Evolutionary conservation across 2,888 invertebrate species (phyloP).

Genomic region (Lasioglossum vierecki): DNA sequence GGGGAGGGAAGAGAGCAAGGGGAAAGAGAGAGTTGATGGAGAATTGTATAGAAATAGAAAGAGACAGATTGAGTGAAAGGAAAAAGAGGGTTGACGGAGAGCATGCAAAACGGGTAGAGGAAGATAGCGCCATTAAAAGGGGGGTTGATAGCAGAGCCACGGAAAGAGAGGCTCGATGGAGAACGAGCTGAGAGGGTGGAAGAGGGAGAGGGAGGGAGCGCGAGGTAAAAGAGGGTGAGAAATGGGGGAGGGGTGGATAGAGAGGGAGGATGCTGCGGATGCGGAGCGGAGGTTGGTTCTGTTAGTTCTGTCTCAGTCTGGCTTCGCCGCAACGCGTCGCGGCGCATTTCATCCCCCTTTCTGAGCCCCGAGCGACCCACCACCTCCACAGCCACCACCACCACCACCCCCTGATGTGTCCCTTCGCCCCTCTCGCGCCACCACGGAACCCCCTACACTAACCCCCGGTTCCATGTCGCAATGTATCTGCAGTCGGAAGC

Average conservation of each 20-base stretch:
- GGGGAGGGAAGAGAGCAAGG: too few species aligned
- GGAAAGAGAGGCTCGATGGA: background rate
- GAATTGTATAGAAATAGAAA: too few species aligned
- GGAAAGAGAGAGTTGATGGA: too few species aligned
- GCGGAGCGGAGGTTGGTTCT: constrained; percentile 67
- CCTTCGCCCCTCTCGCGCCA: constrained; percentile 54
- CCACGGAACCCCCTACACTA: constrained; percentile 69
- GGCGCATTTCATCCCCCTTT: constrained; percentile 76
- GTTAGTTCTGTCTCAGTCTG: constrained; percentile 61
- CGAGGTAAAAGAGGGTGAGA: constrained; percentile 20
- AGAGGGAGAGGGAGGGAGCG: background rate
- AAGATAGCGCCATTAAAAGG: background rate
- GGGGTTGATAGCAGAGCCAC: background rate
- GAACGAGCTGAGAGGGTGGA: background rate
- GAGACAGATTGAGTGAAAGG: background rate
- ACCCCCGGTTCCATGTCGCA: constrained; percentile 79
- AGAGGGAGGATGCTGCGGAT: constrained; percentile 79
- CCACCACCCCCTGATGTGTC: constrained; percentile 2
- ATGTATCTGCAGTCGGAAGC: constrained; percentile 82
- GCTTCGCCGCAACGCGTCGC: constrained; percentile 79
- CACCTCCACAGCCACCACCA: constrained; percentile 38
- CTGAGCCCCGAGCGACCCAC: constrained; percentile 54
- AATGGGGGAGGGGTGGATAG: constrained; percentile 10
- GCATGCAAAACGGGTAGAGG: too few species aligned
- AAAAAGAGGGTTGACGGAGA: background rate